These are phyloP conservation scores for Sitophilus oryzae DNA, from an alignment of 1,140 invertebrate genomes.

Conservation along the genomic window DNA sequence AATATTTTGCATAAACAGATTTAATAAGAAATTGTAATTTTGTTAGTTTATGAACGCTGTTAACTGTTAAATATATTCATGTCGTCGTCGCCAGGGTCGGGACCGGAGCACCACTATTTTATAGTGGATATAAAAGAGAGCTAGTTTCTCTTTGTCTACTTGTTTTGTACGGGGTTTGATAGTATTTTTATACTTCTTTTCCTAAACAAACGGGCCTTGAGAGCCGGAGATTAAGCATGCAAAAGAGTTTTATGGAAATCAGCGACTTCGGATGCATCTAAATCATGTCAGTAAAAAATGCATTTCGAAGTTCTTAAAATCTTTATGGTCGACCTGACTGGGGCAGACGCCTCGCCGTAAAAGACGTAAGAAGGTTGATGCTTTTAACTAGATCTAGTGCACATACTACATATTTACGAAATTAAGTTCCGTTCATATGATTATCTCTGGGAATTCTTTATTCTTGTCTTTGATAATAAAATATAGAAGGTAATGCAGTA, in stretches of 20 bases:
- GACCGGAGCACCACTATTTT: slow-evolving; percentile 9
- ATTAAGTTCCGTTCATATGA: not conserved
- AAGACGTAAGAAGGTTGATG: not conserved
- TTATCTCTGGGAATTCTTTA: not conserved
- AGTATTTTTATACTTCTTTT: slow-evolving; percentile 23
- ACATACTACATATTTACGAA: not conserved
- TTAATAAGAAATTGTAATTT: slow-evolving; percentile 16
- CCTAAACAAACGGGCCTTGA: slow-evolving; percentile 23
- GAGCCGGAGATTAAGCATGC: slow-evolving; percentile 22
- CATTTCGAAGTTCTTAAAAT: slow-evolving; percentile 13
- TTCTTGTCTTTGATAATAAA: too few species aligned
- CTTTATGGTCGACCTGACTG: slow-evolving; percentile 5
- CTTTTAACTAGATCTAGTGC: not conserved
- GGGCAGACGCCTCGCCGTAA: not conserved
- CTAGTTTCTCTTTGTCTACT: slow-evolving; percentile 22
- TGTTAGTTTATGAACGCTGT: slow-evolving; percentile 14
- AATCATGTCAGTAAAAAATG: slow-evolving; percentile 17
- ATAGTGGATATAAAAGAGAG: slow-evolving; percentile 9
- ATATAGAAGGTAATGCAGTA: too few species aligned
- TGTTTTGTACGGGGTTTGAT: slow-evolving; percentile 19
- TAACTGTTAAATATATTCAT: slow-evolving; percentile 11
- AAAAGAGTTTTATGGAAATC: slow-evolving; percentile 25
- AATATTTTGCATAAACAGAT: slow-evolving; percentile 8
- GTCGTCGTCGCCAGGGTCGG: slow-evolving; percentile 8
- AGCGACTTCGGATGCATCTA: slow-evolving; percentile 13